A percentile compares a stretch with the other conserved stretches of the same genome.
Evolutionary conservation across 2,888 invertebrate genomes (phyloP).

Genomic region (Sarcophaga subvicina): DNA sequence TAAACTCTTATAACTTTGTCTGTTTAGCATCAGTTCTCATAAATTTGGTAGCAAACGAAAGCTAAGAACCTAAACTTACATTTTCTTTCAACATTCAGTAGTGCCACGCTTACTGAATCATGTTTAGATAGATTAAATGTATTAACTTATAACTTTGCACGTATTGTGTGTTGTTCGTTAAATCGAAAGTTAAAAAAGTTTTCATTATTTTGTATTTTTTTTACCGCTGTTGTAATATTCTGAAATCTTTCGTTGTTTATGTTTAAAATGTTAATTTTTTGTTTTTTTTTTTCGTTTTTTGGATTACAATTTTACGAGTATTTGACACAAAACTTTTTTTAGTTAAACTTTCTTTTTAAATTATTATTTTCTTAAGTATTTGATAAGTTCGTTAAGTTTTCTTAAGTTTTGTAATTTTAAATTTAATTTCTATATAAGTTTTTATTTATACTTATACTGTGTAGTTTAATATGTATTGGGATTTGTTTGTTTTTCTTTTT

Average conservation of each 20-base stretch:
- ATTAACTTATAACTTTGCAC: no score
- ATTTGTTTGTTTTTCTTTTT: neutral
- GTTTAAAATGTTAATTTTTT: neutral
- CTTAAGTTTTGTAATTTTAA: neutral
- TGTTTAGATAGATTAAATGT: no score
- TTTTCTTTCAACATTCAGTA: no score
- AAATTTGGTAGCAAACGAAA: no score
- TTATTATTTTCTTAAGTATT: neutral
- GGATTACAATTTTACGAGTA: constrained; percentile 24
- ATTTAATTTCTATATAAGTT: neutral
- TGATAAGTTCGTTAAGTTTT: neutral
- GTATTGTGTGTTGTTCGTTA: no score
- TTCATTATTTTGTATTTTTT: neutral
- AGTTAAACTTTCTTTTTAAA: neutral
- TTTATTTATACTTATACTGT: neutral
- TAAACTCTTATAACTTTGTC: no score
- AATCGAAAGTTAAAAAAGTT: no score
- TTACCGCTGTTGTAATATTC: neutral
- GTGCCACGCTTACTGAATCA: no score
- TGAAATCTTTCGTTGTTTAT: neutral
- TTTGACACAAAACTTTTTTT: constrained; percentile 66
- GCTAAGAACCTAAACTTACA: no score
- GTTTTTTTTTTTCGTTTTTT: constrained; percentile 26
- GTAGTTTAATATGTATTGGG: constrained; percentile 24
- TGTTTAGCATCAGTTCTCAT: no score